phyloP scores from a whole-genome alignment of 2,113 vertebrate species.

The Gobius niger region DNA sequence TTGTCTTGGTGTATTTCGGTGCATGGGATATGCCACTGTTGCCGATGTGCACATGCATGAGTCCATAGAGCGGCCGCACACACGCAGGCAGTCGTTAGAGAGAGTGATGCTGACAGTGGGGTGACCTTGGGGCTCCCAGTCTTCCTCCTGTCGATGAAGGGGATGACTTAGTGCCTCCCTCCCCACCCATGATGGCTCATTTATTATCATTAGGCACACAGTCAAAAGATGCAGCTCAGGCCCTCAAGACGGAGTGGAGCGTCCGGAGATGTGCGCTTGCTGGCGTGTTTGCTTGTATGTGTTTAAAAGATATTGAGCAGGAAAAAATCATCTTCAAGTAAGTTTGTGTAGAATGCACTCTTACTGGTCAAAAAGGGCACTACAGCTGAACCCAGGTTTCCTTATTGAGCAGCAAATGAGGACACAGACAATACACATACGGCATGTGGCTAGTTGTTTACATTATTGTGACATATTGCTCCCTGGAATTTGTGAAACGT shows the following conservation, averaged over 20 bases:
- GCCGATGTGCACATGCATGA: slow-evolving; percentile 1
- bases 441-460: too few relatives aligned
- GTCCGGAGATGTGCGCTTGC: slow-evolving; percentile 1
- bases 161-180: slow-evolving; percentile 76
- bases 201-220: slow-evolving; percentile 79
- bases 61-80: slow-evolving; percentile 14
- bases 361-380: too few relatives aligned
- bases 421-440: too few relatives aligned
- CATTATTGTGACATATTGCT: too few relatives aligned
- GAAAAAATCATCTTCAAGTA: slow-evolving; percentile 8
- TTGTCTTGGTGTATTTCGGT: neutral
- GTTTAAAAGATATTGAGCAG: slow-evolving; percentile 17
- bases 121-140: slow-evolving; percentile 76
- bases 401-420: too few relatives aligned
- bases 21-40: slow-evolving; percentile 17
- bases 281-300: slow-evolving; percentile 6
- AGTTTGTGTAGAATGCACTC: too few relatives aligned
- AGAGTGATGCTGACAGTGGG: slow-evolving; percentile 74
- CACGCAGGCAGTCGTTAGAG: slow-evolving; percentile 62
- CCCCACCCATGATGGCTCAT: slow-evolving; percentile 74
- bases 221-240: slow-evolving; percentile 70
- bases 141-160: slow-evolving; percentile 74
- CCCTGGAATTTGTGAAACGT: too few relatives aligned
- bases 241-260: slow-evolving; percentile 57
- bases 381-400: too few relatives aligned